phyloP scores from a whole-genome alignment of 2,888 invertebrate species.

The Ormyrus rosae region DNA sequence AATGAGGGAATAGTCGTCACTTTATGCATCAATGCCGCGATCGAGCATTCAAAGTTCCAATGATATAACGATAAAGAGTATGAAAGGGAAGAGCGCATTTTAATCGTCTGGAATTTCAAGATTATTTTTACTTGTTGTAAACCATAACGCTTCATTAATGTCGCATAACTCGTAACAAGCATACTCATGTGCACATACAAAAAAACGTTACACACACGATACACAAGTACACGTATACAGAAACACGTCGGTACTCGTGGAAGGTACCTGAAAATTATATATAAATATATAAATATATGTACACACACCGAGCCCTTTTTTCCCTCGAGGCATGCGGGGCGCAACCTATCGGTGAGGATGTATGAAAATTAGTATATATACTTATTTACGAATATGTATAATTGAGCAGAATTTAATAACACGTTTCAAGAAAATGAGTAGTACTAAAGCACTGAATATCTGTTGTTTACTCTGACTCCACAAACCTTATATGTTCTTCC shows the following conservation, averaged over 20 bases:
- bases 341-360: conserved; percentile 17
- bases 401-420: too few relatives aligned
- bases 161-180: conserved; percentile 46
- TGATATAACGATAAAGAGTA: background rate
- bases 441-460: too few relatives aligned
- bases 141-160: conserved; percentile 50
- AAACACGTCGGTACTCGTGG: conserved; percentile 34
- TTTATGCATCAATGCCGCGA: conserved; percentile 24
- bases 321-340: conserved; percentile 9
- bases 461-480: too few relatives aligned
- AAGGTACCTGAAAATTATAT: conserved; percentile 41
- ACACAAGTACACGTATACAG: conserved; percentile 8
- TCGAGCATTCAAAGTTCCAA: conserved; percentile 49
- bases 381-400: background rate
- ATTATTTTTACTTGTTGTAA: conserved; percentile 47
- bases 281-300: conserved; percentile 32
- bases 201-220: conserved; percentile 18
- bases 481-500: too few relatives aligned
- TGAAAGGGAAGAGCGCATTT: conserved; percentile 18
- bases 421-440: too few relatives aligned
- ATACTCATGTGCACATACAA: conserved; percentile 43
- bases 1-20: conserved; percentile 14
- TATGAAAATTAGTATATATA: conserved; percentile 11
- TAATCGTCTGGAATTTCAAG: conserved; percentile 45
- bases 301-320: conserved; percentile 33